Evolutionary conservation across 2,797 vertebrate genomes (phyloP), one percentile per base, ranked within the genome.

Genomic region (Zenarchopterus dispar): DNA sequence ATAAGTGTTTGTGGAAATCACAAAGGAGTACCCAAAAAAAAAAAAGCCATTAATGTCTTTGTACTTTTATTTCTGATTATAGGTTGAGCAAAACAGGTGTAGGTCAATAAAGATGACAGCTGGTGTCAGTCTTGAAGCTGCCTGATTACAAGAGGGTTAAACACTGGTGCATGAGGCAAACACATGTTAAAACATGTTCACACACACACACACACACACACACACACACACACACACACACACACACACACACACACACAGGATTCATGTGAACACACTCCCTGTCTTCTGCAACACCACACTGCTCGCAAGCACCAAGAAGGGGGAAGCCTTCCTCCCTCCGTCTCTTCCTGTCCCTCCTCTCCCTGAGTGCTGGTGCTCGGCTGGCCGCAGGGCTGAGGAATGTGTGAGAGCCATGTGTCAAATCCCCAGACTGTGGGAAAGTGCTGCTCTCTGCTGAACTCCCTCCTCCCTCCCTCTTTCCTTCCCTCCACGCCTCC

Each of bases 391-490:
- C 89, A 91, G 95, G 90, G 93, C 94, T 91, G 94, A 92, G 96
- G 96, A 96, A 97, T 96, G 97, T 96, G 96, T 93, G 94, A 96
- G 94, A 96, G 94, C 96, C 96, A 95, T 96, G 97, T 96, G 97
- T 96, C 95, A 95, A 95, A 94, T 94, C 95, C 95, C 95, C 94
- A 94, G 96, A 96, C 96, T 96, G 97, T 97, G 97, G 96, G 97
- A 98, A 99, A 97, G 93, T 94, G 95, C 95, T 95, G 96, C 96
- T 96, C 96, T 94, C 94, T 93, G 89, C 89, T 94, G 93, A 94
- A 94, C 93, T 92, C 91, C 86, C 84, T 81, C 84, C 82, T 90
- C 80, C 81, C 84, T 78, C 81, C 70, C 68, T 71, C 75, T 42
- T 58, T 71, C 69, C 41, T 65, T 57, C 74, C 56, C 77, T 81